A percentile compares a stretch with the other conserved stretches of the same genome.
Conservation (phyloP, 64 coral and sea anemone genomes). For the Trachythela sp. region DNA sequence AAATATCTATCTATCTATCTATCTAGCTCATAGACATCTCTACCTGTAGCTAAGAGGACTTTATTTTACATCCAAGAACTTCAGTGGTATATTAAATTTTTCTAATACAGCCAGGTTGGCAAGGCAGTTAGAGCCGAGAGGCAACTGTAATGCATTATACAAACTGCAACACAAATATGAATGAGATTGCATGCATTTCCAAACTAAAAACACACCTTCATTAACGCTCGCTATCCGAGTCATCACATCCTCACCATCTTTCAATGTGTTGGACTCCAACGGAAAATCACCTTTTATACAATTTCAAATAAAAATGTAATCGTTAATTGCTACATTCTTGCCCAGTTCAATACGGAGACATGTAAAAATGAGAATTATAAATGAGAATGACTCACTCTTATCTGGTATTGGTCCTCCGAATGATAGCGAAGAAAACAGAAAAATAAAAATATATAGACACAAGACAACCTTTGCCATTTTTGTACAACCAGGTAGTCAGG, state of each 20-base stretch:
- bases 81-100: no score
- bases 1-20: no score
- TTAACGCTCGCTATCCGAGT: neutral
- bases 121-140: neutral
- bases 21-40: no score
- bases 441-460: neutral
- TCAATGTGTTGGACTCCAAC: neutral
- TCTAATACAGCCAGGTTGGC: neutral
- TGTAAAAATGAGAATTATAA: neutral
- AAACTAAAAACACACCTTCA: neutral
- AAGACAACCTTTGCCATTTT: neutral
- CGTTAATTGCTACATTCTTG: neutral
- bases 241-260: neutral
- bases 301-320: neutral
- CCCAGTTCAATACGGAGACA: neutral
- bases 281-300: neutral
- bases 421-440: neutral
- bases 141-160: neutral
- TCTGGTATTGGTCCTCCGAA: neutral
- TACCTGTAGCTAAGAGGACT: no score
- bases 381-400: neutral
- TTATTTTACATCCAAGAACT: no score
- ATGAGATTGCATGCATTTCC: neutral
- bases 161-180: neutral
- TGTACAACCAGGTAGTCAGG: neutral